Conservation (phyloP, 2,113 vertebrate species). For the Amphilophus citrinellus region DNA sequence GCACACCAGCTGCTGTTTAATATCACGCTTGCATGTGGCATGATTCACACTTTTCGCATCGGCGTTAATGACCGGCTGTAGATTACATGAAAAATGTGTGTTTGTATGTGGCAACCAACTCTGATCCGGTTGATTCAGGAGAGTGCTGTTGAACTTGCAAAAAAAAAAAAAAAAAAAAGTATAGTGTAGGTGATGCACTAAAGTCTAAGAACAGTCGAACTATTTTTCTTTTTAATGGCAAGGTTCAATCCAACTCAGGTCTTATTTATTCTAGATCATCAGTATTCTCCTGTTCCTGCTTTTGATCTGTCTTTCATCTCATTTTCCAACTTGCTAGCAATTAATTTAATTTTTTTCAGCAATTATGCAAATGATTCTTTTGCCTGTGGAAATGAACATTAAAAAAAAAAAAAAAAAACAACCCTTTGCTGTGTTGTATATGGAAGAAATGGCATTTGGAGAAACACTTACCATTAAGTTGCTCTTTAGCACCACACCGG, state of each 20-base stretch:
- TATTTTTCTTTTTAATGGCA: not conserved
- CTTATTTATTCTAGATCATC: slow-evolving; percentile 35
- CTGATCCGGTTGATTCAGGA: slow-evolving; percentile 60
- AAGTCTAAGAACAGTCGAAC: not conserved
- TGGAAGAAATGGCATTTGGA: slow-evolving; percentile 14
- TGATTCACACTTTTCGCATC: slow-evolving; percentile 48
- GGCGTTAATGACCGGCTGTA: slow-evolving; percentile 5
- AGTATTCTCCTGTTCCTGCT: slow-evolving; percentile 68
- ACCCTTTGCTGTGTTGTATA: slow-evolving; percentile 14
- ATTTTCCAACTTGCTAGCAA: slow-evolving; percentile 26
- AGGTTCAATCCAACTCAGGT: not conserved
- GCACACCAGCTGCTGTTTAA: slow-evolving; percentile 66
- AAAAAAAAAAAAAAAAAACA: not conserved
- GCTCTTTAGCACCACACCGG: slow-evolving; percentile 36
- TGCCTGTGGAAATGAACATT: not conserved
- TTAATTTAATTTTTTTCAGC: slow-evolving; percentile 19
- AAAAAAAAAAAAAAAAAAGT: slow-evolving; percentile 29
- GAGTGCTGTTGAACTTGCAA: slow-evolving; percentile 58
- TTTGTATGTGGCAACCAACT: slow-evolving; percentile 43
- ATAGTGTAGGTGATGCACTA: not conserved
- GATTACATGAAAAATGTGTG: slow-evolving; percentile 24
- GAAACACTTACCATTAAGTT: slow-evolving; percentile 65
- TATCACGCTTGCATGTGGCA: slow-evolving; percentile 75
- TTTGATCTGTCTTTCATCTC: slow-evolving; percentile 30
- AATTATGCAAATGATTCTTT: slow-evolving; percentile 4